phyloP scores from a whole-genome alignment of 2,888 invertebrate genomes.

The Branchipolynoe longqiensis region DNA sequence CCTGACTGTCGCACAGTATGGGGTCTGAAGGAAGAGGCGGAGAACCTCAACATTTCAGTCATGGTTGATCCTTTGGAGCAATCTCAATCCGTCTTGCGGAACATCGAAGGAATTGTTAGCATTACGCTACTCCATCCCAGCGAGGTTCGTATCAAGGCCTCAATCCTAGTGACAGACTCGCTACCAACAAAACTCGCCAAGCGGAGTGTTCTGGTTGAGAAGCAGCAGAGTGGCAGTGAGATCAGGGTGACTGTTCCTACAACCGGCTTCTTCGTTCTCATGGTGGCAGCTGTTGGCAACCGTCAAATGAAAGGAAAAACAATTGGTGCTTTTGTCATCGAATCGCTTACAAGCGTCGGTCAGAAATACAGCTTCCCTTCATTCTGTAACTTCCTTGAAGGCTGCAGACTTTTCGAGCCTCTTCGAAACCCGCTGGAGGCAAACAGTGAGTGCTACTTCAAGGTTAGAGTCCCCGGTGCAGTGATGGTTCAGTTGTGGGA shows the following conservation, averaged over 20 bases:
- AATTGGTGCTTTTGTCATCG: not conserved
- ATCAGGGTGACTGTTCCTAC: constrained; percentile 12
- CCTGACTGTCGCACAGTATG: not conserved
- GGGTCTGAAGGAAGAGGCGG: not conserved
- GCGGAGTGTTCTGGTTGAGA: constrained; percentile 1
- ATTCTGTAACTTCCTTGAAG: not conserved
- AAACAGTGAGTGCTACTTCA: not conserved
- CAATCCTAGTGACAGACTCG: not conserved
- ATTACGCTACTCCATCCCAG: not conserved
- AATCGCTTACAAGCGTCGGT: not conserved
- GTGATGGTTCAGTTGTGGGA: constrained; percentile 13
- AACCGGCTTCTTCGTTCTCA: not conserved
- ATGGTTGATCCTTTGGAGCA: not conserved
- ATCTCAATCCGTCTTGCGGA: not conserved
- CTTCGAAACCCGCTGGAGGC: not conserved
- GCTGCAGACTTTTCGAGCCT: not conserved
- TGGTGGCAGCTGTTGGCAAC: not conserved
- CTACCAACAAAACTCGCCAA: not conserved
- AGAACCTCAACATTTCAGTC: not conserved
- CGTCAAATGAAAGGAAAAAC: not conserved
- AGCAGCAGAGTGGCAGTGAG: not conserved
- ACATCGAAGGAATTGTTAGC: not conserved
- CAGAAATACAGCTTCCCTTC: not conserved
- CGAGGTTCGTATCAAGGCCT: not conserved
- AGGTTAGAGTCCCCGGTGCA: not conserved